These are phyloP conservation scores for Camponotus fellah DNA, from an alignment of 2,888 invertebrate genomes.

Conservation along the genomic window DNA sequence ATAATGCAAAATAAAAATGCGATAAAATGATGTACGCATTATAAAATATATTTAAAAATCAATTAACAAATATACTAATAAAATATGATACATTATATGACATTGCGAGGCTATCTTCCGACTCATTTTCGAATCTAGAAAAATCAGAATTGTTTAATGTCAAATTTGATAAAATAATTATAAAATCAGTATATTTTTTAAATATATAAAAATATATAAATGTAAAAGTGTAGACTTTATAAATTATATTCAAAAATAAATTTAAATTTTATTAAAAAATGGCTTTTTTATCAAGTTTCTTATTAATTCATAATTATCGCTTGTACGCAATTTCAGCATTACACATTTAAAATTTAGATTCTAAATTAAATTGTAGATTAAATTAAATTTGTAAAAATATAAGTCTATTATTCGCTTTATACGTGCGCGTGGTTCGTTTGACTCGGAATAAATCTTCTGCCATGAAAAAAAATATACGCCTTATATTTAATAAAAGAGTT, in stretches of 20 bases:
- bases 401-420: neutral
- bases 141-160: neutral
- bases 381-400: neutral
- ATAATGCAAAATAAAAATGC: neutral
- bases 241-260: neutral
- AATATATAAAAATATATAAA: neutral
- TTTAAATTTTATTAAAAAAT: neutral
- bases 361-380: neutral
- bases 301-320: neutral
- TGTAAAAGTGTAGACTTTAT: neutral
- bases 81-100: neutral
- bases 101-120: too few relatives aligned
- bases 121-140: neutral
- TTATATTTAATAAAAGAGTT: conserved; percentile 17
- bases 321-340: neutral
- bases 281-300: neutral
- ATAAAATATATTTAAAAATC: neutral
- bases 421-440: neutral
- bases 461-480: conserved; percentile 7
- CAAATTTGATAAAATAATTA: conserved; percentile 6
- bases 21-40: neutral
- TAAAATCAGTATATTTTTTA: neutral
- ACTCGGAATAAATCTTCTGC: neutral
- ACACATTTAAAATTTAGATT: neutral
- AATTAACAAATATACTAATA: neutral